Evolutionary conservation across 2,113 vertebrate species (phyloP), one percentile per base, ranked within the genome.

Genomic region (Gymnocephalus cernua): DNA sequence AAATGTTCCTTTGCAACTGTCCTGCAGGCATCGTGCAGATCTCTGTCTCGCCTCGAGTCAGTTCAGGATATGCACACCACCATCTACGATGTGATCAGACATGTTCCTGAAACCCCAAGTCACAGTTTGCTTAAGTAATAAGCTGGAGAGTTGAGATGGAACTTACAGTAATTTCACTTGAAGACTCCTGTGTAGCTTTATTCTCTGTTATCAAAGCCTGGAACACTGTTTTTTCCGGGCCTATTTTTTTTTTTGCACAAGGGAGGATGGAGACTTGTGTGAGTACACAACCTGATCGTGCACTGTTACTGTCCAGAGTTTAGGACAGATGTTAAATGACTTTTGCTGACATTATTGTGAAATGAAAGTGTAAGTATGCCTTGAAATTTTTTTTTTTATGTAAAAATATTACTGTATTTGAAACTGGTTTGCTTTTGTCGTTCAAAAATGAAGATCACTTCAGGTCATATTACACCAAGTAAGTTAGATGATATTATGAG

Each of bases 81-180:
- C 63, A 95, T 96, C 90, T 96, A 96, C 29, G 95, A 96, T 88
- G 95, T 96, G 74, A 96, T 96, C 91, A 87, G 91, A 82, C 93
- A 95, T 21, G 90, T 95, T 57, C 95, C 95, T 44, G 95, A 96
- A 91, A 93, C 92, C 6, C 93, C 94, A 0, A 91, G 88, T 61
- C 93, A 94, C 70, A 94, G 89, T 86, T 86, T 95, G 81, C 68
- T 95, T 48, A 82, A 89, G 63, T 95, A 73, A 93, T 95, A 74
- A 93, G 41, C 44, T 50, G n/a, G n/a, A 59, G 53, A 51, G n/a
- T 1, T 50, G 74, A 86, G 35, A 66, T 51, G 21, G 48, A 66
- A 71, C 66, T 74, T 62, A 10, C 16, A 38, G 56, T 48, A 18
- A 41, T 86, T 82, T 61, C 59, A 85, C 79, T 86, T 65, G 61